phyloP scores from a whole-genome alignment of 2,888 invertebrate genomes.

The Sinotaia quadrata region DNA sequence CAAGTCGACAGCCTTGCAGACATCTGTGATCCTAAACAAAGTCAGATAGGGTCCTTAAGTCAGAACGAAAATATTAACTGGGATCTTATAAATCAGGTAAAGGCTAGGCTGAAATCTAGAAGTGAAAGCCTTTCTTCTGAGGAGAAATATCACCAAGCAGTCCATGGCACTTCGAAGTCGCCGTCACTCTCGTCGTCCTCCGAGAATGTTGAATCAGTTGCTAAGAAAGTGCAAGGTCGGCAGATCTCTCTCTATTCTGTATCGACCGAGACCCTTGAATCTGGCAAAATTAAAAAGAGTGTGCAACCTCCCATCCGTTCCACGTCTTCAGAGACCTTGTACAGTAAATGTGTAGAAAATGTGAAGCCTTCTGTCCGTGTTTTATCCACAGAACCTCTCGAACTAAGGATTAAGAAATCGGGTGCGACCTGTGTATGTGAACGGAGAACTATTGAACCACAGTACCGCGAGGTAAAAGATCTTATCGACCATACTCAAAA shows the following conservation, averaged over 20 bases:
- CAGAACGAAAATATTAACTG: constrained; percentile 18
- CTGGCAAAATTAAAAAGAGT: too few species aligned
- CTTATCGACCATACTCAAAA: neutral
- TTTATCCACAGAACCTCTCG: too few species aligned
- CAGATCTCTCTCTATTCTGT: too few species aligned
- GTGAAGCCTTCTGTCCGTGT: neutral
- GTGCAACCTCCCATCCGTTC: too few species aligned
- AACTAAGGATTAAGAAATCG: too few species aligned
- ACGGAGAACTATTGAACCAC: neutral
- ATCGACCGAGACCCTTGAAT: neutral
- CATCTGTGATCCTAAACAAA: too few species aligned
- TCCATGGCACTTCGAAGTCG: neutral
- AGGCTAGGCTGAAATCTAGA: constrained; percentile 31
- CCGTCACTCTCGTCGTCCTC: constrained; percentile 1
- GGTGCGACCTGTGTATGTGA: neutral
- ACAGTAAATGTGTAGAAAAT: too few species aligned
- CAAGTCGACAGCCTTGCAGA: too few species aligned
- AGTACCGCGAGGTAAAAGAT: constrained; percentile 4
- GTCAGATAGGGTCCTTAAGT: too few species aligned
- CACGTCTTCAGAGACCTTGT: too few species aligned
- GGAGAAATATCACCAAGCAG: constrained; percentile 3
- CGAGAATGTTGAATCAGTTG: neutral
- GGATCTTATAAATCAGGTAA: constrained; percentile 31
- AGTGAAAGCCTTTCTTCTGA: constrained; percentile 20
- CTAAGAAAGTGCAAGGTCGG: neutral